Percentiles rank a stretch among this genome's conserved stretches.
Conservation (phyloP, 1,140 invertebrate species). For the Cardiocondyla obscurior region DNA sequence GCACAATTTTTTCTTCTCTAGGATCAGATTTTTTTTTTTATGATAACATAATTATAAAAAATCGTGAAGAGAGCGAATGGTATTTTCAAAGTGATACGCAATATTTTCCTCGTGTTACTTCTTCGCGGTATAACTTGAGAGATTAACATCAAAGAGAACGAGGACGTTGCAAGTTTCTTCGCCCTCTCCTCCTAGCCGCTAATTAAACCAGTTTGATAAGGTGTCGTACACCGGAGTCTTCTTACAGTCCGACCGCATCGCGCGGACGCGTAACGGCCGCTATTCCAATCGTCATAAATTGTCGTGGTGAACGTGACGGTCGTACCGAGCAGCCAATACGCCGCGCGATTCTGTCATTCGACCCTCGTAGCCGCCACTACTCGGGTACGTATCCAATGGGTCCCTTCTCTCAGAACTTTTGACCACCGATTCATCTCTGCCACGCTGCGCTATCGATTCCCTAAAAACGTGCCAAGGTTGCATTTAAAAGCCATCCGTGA, state of each 20-base stretch:
- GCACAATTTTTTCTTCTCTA: too few species aligned
- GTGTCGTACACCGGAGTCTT: conserved; percentile 50
- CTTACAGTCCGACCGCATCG: conserved; percentile 66
- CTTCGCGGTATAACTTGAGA: not conserved
- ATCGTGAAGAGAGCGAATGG: not conserved
- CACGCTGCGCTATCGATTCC: conserved; percentile 27
- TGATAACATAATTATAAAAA: not conserved
- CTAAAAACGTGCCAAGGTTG: conserved; percentile 51
- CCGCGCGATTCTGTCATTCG: conserved; percentile 67
- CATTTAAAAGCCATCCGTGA: conserved; percentile 30
- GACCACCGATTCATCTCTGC: conserved; percentile 52
- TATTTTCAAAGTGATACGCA: not conserved
- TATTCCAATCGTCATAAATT: conserved; percentile 78
- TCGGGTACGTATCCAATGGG: conserved; percentile 14
- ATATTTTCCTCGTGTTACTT: not conserved
- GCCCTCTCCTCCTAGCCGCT: conserved; percentile 21
- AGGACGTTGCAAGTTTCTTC: not conserved
- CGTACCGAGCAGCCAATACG: conserved; percentile 73
- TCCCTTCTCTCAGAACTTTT: conserved; percentile 35
- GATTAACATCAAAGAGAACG: not conserved
- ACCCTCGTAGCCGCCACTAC: conserved; percentile 38
- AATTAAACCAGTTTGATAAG: conserved; percentile 73
- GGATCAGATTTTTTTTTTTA: not conserved
- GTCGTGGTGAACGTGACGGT: conserved; percentile 71
- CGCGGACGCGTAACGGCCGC: conserved; percentile 68